Percentiles rank a stretch among this genome's conserved stretches.
Conservation (phyloP, 1,140 invertebrate species). For the Chelonus insularis region DNA sequence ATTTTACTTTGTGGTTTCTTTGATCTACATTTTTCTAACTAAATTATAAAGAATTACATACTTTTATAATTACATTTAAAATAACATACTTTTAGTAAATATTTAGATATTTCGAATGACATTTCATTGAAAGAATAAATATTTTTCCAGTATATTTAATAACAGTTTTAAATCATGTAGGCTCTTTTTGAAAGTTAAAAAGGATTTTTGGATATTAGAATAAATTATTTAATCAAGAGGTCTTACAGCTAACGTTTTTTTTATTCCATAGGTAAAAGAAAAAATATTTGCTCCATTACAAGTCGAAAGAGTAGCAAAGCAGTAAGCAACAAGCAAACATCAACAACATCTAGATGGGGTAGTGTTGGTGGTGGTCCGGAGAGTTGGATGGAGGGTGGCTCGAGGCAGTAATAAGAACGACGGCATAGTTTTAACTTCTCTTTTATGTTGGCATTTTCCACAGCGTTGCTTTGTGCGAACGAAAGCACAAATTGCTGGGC, state of each 20-base stretch:
- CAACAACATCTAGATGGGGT: slow-evolving; percentile 23
- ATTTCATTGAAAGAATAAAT: no score
- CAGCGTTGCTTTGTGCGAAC: slow-evolving; percentile 57
- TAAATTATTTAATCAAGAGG: slow-evolving; percentile 34
- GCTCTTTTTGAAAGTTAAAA: neutral
- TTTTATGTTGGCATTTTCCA: slow-evolving; percentile 58
- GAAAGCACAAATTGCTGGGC: slow-evolving; percentile 59
- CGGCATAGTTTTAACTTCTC: slow-evolving; percentile 62
- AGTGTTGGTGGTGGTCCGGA: neutral
- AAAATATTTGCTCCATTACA: slow-evolving; percentile 33
- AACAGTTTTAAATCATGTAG: neutral
- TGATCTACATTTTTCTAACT: neutral
- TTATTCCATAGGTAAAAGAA: slow-evolving; percentile 12
- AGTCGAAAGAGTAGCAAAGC: slow-evolving; percentile 10
- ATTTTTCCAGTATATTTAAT: no score
- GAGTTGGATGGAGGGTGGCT: slow-evolving; percentile 42
- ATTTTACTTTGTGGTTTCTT: neutral
- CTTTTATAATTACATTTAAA: no score
- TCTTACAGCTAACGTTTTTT: slow-evolving; percentile 10
- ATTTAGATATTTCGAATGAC: no score
- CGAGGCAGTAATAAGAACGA: slow-evolving; percentile 61
- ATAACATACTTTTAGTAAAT: no score
- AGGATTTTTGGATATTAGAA: no score
- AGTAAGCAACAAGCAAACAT: slow-evolving; percentile 31
- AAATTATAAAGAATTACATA: neutral